A percentile compares a stretch with the other conserved stretches of the same genome.
These are phyloP conservation scores for Ceryle rudis DNA, from an alignment of 2,797 vertebrate genomes.

Conservation along the genomic window DNA sequence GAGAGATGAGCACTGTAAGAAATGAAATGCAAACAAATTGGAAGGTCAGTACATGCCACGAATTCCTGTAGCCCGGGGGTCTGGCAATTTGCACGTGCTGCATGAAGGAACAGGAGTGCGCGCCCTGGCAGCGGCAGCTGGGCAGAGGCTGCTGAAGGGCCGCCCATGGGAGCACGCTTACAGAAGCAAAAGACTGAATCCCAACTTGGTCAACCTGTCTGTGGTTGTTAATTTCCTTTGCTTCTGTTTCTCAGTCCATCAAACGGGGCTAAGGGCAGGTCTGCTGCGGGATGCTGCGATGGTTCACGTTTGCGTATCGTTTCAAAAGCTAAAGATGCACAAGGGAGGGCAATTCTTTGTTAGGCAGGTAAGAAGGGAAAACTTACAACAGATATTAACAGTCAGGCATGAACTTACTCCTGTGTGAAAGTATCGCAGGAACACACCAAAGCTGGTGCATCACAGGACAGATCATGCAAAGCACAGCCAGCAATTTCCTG, in stretches of 20 bases:
- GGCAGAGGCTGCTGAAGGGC: neutral
- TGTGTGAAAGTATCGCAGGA: neutral
- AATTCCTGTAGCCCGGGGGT: neutral
- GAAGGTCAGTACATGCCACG: neutral
- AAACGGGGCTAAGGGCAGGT: neutral
- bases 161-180: rapidly evolving
- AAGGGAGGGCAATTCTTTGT: neutral
- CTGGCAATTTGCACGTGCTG: neutral
- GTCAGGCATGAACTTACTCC: neutral
- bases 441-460: neutral
- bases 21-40: neutral
- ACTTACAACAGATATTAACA: neutral
- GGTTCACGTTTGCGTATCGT: neutral
- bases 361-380: neutral
- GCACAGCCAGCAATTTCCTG: neutral
- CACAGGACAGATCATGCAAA: neutral
- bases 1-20: neutral
- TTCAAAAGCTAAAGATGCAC: neutral
- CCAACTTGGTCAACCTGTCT: neutral
- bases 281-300: neutral
- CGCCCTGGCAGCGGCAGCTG: rapidly evolving
- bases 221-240: neutral
- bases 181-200: neutral
- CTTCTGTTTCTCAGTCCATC: neutral
- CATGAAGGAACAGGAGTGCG: neutral